phyloP scores from a whole-genome alignment of 2,797 vertebrate genomes.

The Tokudaia muenninki region DNA sequence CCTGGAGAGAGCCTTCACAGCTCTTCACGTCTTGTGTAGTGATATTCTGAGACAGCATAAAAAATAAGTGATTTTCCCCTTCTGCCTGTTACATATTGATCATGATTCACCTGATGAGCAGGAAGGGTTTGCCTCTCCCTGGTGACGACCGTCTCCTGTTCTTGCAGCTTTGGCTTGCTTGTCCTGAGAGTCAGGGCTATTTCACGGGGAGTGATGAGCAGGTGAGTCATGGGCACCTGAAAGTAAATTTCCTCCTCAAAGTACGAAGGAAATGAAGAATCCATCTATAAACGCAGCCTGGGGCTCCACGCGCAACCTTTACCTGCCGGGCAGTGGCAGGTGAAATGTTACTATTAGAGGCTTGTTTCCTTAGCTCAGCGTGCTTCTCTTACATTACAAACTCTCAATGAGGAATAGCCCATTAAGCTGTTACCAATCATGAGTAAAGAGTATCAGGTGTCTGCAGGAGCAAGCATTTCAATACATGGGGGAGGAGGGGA shows the following conservation, averaged over 20 bases:
- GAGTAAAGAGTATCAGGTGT: not conserved
- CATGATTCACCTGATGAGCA: not conserved
- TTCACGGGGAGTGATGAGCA: not conserved
- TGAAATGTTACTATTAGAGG: constrained; percentile 33
- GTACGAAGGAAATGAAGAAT: not conserved
- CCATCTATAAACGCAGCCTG: not conserved
- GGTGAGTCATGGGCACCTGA: not conserved
- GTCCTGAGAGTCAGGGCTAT: constrained; percentile 17
- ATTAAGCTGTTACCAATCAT: constrained; percentile 17
- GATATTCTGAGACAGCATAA: not conserved
- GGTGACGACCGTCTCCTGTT: not conserved
- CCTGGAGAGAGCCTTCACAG: constrained; percentile 1
- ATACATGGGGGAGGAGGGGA: not conserved
- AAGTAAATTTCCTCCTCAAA: constrained; percentile 22
- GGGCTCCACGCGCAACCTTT: not conserved
- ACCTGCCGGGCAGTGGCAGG: not conserved
- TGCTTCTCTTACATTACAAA: constrained; percentile 57
- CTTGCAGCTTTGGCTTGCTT: not conserved
- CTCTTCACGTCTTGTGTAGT: not conserved
- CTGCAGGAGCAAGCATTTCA: not conserved
- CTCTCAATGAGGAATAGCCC: constrained; percentile 26
- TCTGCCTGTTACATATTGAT: not conserved
- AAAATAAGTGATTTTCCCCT: not conserved
- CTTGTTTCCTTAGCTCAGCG: constrained; percentile 42
- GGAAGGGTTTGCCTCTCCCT: not conserved